phyloP scores from a whole-genome alignment of 2,113 vertebrate genomes.

The Oostethus manadensis region DNA sequence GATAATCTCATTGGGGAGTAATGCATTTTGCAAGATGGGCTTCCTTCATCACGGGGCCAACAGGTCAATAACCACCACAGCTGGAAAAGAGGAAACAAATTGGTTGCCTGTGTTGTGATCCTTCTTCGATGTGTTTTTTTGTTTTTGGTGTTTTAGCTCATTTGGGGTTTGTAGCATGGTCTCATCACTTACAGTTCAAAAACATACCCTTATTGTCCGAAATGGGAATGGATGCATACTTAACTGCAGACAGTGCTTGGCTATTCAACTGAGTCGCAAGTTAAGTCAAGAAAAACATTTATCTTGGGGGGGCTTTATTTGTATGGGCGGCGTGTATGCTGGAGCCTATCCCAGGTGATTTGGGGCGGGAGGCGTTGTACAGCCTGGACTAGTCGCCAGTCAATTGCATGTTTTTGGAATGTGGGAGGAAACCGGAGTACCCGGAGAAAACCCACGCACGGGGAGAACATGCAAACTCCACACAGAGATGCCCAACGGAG shows the following conservation, averaged over 20 bases:
- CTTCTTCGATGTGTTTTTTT: constrained; percentile 35
- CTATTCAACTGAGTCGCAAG: neutral
- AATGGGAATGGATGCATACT: neutral
- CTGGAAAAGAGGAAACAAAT: constrained; percentile 16
- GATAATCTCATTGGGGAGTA: constrained; percentile 49
- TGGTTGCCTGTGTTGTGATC: constrained; percentile 26
- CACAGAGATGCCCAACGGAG: no score
- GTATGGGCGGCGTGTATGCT: no score
- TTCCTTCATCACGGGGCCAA: constrained; percentile 28
- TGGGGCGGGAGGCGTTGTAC: no score
- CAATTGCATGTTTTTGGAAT: no score
- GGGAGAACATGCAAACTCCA: no score
- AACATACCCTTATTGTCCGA: neutral
- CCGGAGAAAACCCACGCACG: no score
- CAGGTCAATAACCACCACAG: constrained; percentile 21
- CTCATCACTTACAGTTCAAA: constrained; percentile 19
- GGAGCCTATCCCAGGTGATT: no score
- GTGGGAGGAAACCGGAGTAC: no score
- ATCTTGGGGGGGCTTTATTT: no score
- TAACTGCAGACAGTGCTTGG: neutral
- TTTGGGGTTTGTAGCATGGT: constrained; percentile 27
- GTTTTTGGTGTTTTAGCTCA: constrained; percentile 34
- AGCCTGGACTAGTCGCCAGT: no score
- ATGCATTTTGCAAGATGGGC: constrained; percentile 51
- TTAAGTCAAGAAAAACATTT: neutral